phyloP scores from a whole-genome alignment of 2,797 vertebrate species.

The Furcifer pardalis region DNA sequence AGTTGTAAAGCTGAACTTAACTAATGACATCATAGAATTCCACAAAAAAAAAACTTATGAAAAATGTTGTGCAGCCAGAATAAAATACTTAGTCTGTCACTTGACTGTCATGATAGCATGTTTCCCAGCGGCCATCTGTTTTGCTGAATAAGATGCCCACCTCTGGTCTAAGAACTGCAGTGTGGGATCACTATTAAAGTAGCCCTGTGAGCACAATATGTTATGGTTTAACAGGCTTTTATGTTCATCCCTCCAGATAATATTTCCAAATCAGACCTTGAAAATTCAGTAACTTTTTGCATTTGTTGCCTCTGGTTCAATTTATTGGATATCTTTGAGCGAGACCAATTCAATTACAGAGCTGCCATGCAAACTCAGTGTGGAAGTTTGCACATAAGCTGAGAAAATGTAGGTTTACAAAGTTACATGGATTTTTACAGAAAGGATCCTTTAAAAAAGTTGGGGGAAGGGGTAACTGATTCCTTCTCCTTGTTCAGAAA shows the following conservation, averaged over 20 bases:
- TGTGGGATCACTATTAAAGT: background rate
- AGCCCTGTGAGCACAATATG: background rate
- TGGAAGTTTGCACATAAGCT: slow-evolving; percentile 17
- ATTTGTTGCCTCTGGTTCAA: slow-evolving; percentile 22
- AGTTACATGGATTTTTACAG: slow-evolving; percentile 6
- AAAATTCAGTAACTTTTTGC: slow-evolving; percentile 19
- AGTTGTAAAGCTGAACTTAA: background rate
- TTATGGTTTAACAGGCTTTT: slow-evolving; percentile 17
- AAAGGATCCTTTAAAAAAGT: background rate
- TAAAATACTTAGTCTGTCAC: background rate
- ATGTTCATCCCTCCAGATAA: slow-evolving; percentile 12
- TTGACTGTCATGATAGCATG: background rate
- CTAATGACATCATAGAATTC: background rate
- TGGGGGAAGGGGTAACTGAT: background rate
- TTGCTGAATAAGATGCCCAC: slow-evolving; percentile 4
- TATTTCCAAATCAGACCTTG: slow-evolving; percentile 30
- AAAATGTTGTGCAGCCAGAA: background rate
- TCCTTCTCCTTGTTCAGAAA: background rate
- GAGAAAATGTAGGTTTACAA: slow-evolving; percentile 20
- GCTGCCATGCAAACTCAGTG: slow-evolving; percentile 7
- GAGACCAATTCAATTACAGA: slow-evolving; percentile 23
- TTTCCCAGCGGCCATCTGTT: background rate
- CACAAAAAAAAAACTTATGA: background rate
- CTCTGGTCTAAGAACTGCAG: background rate
- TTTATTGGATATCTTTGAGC: slow-evolving; percentile 22